Evolutionary conservation across 2,797 vertebrate genomes (phyloP).

Genomic region (Chaetodon trifasciatus): DNA sequence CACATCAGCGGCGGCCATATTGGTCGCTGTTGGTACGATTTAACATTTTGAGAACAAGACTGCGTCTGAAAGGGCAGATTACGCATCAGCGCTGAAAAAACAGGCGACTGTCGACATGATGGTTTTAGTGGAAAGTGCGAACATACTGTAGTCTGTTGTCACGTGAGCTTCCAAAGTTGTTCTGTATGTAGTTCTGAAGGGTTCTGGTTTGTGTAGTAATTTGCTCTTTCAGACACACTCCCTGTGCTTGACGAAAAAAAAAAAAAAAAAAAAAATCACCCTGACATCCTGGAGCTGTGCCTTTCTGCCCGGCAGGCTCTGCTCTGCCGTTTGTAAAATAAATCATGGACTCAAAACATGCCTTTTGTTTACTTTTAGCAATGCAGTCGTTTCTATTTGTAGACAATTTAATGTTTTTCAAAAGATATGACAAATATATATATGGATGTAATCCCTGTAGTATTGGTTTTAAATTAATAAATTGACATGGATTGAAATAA

Average conservation of each 20-base stretch:
- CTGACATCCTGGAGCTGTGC: constrained; percentile 61
- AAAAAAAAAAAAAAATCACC: neutral
- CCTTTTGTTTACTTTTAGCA: constrained; percentile 21
- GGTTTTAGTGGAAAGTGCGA: constrained; percentile 5
- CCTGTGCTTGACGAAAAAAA: neutral
- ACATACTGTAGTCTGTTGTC: neutral
- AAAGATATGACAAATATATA: neutral
- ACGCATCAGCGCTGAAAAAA: neutral
- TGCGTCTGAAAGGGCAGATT: constrained; percentile 28
- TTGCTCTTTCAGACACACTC: constrained; percentile 38
- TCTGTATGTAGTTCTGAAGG: constrained; percentile 8
- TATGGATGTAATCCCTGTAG: neutral
- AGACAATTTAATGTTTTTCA: neutral
- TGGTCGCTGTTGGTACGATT: constrained; percentile 37
- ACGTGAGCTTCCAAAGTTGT: constrained; percentile 5
- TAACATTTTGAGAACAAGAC: constrained; percentile 10
- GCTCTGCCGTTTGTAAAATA: constrained; percentile 69
- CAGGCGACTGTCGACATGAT: neutral
- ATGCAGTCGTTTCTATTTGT: neutral
- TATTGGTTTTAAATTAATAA: neutral
- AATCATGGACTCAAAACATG: constrained; percentile 40
- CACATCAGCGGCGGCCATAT: constrained; percentile 52
- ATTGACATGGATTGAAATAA: neutral
- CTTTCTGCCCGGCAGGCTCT: constrained; percentile 49
- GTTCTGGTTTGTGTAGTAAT: constrained; percentile 19